Conservation (phyloP, 2,113 vertebrate genomes). For the Caretta caretta region DNA sequence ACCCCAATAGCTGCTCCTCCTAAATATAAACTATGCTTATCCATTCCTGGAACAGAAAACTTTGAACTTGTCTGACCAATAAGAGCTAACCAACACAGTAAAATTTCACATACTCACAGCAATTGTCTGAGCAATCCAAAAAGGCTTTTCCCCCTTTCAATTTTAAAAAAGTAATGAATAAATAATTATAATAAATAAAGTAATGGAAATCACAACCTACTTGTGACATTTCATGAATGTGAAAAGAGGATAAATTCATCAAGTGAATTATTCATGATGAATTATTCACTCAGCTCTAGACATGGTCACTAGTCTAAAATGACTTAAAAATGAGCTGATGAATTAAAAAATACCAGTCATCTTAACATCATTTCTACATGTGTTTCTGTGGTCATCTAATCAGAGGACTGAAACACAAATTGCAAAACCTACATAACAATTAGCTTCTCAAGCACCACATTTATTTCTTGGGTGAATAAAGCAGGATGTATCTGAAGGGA, state of each 20-base stretch:
- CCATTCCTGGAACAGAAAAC: not conserved
- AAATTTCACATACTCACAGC: not conserved
- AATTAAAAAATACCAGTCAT: not conserved
- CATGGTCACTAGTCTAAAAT: not conserved
- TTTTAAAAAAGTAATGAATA: not conserved
- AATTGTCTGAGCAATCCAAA: not conserved
- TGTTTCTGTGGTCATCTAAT: not conserved
- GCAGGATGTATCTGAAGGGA: not conserved
- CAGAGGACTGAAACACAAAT: not conserved
- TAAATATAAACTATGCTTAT: not conserved
- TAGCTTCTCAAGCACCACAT: not conserved
- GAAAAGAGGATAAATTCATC: not conserved
- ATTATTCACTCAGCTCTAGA: not conserved
- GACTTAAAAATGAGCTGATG: not conserved
- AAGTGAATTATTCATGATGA: not conserved
- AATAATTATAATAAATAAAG: not conserved
- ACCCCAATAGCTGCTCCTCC: not conserved
- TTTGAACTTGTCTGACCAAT: not conserved
- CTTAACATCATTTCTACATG: not conserved
- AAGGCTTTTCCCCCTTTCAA: not conserved
- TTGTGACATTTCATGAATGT: not conserved
- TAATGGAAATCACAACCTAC: not conserved
- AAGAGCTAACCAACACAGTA: not conserved
- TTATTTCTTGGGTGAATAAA: not conserved
- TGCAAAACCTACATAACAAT: not conserved